Conservation (phyloP, 2,888 invertebrate species). For the Heliconius sara region DNA sequence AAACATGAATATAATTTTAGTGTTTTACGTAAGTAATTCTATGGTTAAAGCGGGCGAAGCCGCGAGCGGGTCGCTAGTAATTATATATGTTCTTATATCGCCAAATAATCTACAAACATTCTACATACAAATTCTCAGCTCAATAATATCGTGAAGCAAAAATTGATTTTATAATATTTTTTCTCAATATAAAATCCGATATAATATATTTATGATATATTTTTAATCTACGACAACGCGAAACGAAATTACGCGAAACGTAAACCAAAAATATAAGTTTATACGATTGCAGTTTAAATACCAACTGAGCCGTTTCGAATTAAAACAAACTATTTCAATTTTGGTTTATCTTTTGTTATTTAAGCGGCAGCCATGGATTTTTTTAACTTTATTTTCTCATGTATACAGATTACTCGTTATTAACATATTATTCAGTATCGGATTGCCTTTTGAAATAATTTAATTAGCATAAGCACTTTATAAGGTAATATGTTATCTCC, state of each 20-base stretch:
- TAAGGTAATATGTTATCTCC: not conserved
- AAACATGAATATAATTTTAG: too few species aligned
- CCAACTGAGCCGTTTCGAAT: conserved; percentile 22
- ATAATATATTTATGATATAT: not conserved
- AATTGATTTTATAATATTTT: too few species aligned
- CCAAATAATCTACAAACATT: not conserved
- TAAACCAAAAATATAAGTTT: conserved; percentile 21
- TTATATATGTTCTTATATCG: too few species aligned
- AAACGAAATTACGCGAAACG: conserved; percentile 11
- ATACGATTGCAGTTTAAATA: conserved; percentile 26
- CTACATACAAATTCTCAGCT: not conserved
- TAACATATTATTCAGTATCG: conserved; percentile 6
- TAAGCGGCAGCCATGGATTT: conserved; percentile 13
- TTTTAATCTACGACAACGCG: conserved; percentile 3
- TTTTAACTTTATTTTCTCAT: conserved; percentile 23
- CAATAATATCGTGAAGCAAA: too few species aligned
- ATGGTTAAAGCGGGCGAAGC: too few species aligned
- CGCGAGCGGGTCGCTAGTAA: too few species aligned
- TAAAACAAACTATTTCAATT: conserved; percentile 31
- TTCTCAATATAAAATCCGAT: not conserved
- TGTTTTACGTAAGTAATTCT: too few species aligned
- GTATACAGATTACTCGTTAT: not conserved
- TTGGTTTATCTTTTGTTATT: conserved; percentile 28
- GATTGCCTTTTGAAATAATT: not conserved
- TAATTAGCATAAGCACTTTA: not conserved